A percentile compares a stretch with the other conserved stretches of the same genome.
Conservation (phyloP, 1,140 invertebrate genomes). For the Luehdorfia chinensis region DNA sequence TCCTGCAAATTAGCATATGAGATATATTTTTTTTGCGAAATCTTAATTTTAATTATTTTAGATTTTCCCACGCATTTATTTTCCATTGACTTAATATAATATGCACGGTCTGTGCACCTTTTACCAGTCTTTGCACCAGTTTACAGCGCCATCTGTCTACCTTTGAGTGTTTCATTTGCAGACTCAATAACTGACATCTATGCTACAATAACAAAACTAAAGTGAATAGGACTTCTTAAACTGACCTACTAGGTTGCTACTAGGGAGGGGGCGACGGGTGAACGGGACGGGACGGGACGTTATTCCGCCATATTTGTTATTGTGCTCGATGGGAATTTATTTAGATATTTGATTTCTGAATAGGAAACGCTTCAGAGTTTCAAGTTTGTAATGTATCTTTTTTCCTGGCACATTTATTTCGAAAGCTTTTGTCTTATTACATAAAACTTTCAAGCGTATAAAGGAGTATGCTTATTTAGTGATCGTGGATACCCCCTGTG, state of each 20-base stretch:
- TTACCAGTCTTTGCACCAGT: too few species aligned
- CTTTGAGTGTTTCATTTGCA: too few species aligned
- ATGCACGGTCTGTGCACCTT: too few species aligned
- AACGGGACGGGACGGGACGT: slow-evolving; percentile 44
- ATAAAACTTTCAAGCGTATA: slow-evolving; percentile 39
- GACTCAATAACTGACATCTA: slow-evolving; percentile 28
- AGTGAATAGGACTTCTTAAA: slow-evolving; percentile 15
- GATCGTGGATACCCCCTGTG: slow-evolving; percentile 56
- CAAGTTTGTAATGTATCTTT: slow-evolving; percentile 67
- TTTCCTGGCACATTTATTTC: slow-evolving; percentile 37
- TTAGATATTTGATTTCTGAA: slow-evolving; percentile 60
- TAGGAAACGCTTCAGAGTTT: slow-evolving; percentile 41
- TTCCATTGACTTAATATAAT: too few species aligned
- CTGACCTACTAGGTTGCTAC: background rate
- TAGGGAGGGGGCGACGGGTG: slow-evolving; percentile 20
- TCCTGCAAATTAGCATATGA: too few species aligned
- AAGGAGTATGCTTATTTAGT: slow-evolving; percentile 60
- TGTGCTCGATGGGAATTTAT: slow-evolving; percentile 68
- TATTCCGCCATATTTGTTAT: slow-evolving; percentile 76
- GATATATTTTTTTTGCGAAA: too few species aligned
- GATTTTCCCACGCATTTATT: too few species aligned
- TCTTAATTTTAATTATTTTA: too few species aligned
- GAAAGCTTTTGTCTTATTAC: slow-evolving; percentile 42
- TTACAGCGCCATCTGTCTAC: too few species aligned
- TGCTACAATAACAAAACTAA: background rate